Evolutionary conservation across 2,797 vertebrate genomes (phyloP), one percentile per base, ranked within the genome.

Genomic region (Fratercula arctica): DNA sequence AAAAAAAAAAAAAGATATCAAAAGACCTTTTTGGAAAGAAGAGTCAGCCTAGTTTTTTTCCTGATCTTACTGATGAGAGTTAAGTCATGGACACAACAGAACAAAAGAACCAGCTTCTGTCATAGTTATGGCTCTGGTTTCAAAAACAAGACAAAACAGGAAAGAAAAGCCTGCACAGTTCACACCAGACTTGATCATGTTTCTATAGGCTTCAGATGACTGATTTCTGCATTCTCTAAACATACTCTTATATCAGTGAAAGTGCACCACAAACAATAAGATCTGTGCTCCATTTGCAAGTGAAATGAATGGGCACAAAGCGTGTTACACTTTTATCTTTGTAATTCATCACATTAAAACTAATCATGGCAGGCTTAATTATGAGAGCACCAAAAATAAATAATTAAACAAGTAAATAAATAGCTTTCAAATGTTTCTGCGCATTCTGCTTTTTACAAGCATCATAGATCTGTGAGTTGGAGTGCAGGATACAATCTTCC

Each of bases 141-240:
- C 67, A 94, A 80, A 97, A 96, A 15, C 79, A 90, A 96, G 80
- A 23, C 69, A 79, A 80, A 86, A 19, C 31, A 86, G 59, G 35
- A 93, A 85, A 89, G 63, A 20, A 85, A 76, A 64, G 3, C 17
- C 28, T 82, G 4, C 37, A 61, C 9, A 41, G 11, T 45, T 95
- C 78, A 94, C 46, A 77, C 41, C 70, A 85, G 46, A 61, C 25
- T 35, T 64, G 12, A 57, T 85, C 45, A 59, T 25, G 50, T 59
- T 74, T 91, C 82, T 79, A 51, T 8, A 90, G 82, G 29, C 43
- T 93, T 85, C 73, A 70, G 37, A 63, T 83, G 66, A 85, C 43
- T 28, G 60, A 80, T 81, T 88, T 93, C 72, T 93, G 9, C 50
- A 61, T 72, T 90, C 24, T 35, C 43, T 77, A 31, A 86, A 72